Evolutionary conservation across 1,140 invertebrate genomes (phyloP).

Genomic region (Drosophila nigromelanica): DNA sequence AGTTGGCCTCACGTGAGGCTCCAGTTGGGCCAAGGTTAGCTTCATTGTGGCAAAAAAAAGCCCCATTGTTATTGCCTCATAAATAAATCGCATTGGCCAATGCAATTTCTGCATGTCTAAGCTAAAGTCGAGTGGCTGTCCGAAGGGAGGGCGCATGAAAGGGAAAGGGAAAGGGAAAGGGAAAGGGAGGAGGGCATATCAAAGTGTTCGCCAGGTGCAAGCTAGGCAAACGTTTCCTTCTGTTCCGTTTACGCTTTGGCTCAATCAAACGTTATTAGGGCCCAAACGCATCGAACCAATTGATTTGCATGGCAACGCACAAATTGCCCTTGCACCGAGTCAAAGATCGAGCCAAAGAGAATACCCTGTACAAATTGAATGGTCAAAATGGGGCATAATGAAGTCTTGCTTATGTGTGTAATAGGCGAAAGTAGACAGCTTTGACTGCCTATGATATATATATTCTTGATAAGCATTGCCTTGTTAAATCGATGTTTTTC

Average conservation of each 20-base stretch:
- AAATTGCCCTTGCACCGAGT: constrained; percentile 46
- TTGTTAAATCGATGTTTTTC: too few relatives aligned
- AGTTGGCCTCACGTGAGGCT: constrained; percentile 47
- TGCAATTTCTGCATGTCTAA: constrained; percentile 50
- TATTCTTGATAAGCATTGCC: too few relatives aligned
- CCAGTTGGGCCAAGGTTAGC: constrained; percentile 69
- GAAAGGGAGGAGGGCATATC: neutral
- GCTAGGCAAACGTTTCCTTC: constrained; percentile 26
- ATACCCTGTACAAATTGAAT: neutral
- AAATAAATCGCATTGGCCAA: constrained; percentile 22
- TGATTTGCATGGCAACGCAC: constrained; percentile 73
- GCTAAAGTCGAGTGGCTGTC: constrained; percentile 25
- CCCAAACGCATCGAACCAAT: constrained; percentile 46
- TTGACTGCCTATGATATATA: too few relatives aligned
- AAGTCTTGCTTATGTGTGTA: too few relatives aligned
- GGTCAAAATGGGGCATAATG: neutral
- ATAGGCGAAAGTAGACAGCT: too few relatives aligned
- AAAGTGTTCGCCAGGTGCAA: constrained; percentile 51
- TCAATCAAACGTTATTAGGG: constrained; percentile 9
- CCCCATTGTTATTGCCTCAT: constrained; percentile 19
- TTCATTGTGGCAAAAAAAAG: constrained; percentile 40
- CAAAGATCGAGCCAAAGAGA: constrained; percentile 3
- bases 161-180: neutral
- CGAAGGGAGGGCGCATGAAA: neutral
- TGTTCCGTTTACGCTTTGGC: constrained; percentile 7